Evolutionary conservation across 2,797 vertebrate species (phyloP).

Genomic region (Miichthys miiuy): DNA sequence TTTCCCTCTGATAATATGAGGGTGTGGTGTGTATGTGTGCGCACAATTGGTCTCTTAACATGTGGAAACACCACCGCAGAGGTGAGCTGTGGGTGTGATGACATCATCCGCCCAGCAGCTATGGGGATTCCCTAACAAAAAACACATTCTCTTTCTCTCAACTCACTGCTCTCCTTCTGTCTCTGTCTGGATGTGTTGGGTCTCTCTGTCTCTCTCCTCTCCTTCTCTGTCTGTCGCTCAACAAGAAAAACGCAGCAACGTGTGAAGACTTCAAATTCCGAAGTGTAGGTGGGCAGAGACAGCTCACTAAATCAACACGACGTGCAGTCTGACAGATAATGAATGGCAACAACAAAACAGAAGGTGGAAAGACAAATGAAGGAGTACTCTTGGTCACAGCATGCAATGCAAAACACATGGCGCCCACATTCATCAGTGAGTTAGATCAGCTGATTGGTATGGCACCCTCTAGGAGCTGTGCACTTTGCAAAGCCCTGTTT

Average conservation of each 20-base stretch:
- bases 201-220: constrained; percentile 41
- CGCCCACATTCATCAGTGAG: constrained; percentile 73
- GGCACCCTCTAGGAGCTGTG: constrained; percentile 74
- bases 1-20: constrained; percentile 60
- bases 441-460: constrained; percentile 66
- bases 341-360: constrained; percentile 35
- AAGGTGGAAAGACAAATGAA: constrained; percentile 36
- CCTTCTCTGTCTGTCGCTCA: constrained; percentile 15
- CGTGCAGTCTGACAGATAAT: constrained; percentile 71
- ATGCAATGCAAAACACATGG: constrained; percentile 58
- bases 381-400: constrained; percentile 47
- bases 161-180: constrained; percentile 19
- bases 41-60: constrained; percentile 75
- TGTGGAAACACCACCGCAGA: constrained; percentile 78
- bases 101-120: constrained; percentile 74
- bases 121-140: constrained; percentile 82
- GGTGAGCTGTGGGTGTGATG: constrained; percentile 75
- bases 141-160: constrained; percentile 64
- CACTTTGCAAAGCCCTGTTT: constrained; percentile 62
- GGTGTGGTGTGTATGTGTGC: constrained; percentile 59
- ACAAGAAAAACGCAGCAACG: constrained; percentile 25
- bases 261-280: constrained; percentile 43
- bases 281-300: constrained; percentile 40
- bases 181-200: constrained; percentile 52
- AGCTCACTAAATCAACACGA: constrained; percentile 54